Evolutionary conservation across 2,797 vertebrate genomes (phyloP).

Genomic region (Semotilus atromaculatus): DNA sequence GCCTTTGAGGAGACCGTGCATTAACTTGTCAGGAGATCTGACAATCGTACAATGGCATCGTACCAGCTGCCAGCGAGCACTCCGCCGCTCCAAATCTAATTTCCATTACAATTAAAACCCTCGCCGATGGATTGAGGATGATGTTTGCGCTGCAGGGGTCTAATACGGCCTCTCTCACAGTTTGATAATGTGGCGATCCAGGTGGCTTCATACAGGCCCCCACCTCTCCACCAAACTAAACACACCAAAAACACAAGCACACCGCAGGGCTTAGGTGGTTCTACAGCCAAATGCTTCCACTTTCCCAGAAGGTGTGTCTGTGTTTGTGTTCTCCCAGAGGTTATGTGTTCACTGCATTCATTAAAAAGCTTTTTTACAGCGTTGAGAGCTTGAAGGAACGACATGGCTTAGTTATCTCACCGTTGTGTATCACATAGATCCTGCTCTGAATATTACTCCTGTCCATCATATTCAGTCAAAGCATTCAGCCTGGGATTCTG

Average conservation of each 20-base stretch:
- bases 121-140: constrained; percentile 66
- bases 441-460: constrained; percentile 26
- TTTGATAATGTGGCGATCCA: constrained; percentile 67
- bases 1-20: constrained; percentile 58
- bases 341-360: constrained; percentile 56
- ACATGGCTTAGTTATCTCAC: constrained; percentile 16
- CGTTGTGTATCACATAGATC: constrained; percentile 20
- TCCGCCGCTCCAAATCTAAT: constrained; percentile 63
- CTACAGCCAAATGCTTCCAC: constrained; percentile 51
- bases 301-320: constrained; percentile 53
- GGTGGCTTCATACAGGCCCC: constrained; percentile 64
- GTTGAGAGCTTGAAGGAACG: constrained; percentile 17
- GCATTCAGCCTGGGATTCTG: constrained; percentile 16
- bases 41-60: constrained; percentile 65
- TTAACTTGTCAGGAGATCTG: constrained; percentile 67
- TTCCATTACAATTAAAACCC: constrained; percentile 76
- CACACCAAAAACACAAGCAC: constrained; percentile 23
- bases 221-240: constrained; percentile 25
- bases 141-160: constrained; percentile 69
- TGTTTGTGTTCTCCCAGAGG: constrained; percentile 49
- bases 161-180: constrained; percentile 69
- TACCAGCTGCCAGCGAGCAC: constrained; percentile 64
- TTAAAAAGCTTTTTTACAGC: constrained; percentile 54
- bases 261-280: constrained; percentile 41
- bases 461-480: constrained; percentile 26